phyloP scores from a whole-genome alignment of 2,797 vertebrate genomes.

The Anolis apletophallus region DNA sequence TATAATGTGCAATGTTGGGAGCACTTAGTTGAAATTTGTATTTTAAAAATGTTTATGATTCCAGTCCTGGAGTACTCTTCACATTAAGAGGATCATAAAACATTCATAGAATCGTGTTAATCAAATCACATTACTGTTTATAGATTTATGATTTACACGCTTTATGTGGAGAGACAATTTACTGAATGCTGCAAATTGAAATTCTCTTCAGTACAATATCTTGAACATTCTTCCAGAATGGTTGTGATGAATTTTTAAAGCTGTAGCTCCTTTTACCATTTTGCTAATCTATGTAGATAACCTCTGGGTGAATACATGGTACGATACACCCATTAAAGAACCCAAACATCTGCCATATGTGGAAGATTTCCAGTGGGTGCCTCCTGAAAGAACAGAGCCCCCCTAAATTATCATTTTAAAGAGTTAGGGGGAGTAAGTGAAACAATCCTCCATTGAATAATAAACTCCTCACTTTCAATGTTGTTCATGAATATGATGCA shows the following conservation, averaged over 20 bases:
- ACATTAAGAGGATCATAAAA: constrained; percentile 31
- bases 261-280: background rate
- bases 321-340: constrained; percentile 11
- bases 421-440: background rate
- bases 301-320: background rate
- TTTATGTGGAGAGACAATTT: constrained; percentile 7
- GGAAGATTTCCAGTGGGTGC: background rate
- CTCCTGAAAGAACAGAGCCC: background rate
- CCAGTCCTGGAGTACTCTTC: constrained; percentile 16
- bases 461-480: background rate
- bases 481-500: background rate
- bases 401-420: background rate
- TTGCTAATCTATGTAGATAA: constrained; percentile 9
- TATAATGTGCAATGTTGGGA: constrained; percentile 15
- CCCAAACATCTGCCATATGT: constrained; percentile 21
- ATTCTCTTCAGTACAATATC: background rate
- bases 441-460: background rate
- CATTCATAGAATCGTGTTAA: constrained; percentile 27
- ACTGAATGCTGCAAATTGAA: constrained; percentile 24
- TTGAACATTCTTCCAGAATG: constrained; percentile 11
- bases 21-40: constrained; percentile 17
- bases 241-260: background rate
- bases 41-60: constrained; percentile 33
- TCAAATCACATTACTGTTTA: constrained; percentile 28
- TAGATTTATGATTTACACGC: constrained; percentile 15